A percentile compares a stretch with the other conserved stretches of the same genome.
phyloP scores from a whole-genome alignment of 2,797 vertebrate species.

The Dromococcyx pavoninus region DNA sequence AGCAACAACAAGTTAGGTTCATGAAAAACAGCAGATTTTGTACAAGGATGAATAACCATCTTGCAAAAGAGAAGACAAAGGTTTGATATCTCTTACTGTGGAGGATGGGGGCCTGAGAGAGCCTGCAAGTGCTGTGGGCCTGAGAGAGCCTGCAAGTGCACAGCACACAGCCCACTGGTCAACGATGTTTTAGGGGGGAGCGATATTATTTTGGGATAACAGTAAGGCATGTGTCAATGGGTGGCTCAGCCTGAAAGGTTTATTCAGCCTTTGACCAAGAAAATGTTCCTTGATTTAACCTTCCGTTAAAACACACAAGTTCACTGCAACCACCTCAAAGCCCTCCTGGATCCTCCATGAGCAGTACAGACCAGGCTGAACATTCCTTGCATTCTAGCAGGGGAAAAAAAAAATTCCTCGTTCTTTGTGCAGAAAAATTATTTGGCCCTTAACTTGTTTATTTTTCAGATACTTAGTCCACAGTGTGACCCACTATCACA shows the following conservation, averaged over 20 bases:
- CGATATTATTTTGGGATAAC: neutral
- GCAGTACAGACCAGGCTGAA: neutral
- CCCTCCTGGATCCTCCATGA: neutral
- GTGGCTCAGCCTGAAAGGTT: conserved; percentile 2
- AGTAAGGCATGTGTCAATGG: neutral
- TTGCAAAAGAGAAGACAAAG: neutral
- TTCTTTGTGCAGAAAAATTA: conserved; percentile 10
- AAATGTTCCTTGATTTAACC: neutral
- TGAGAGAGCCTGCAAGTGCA: neutral
- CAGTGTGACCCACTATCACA: neutral
- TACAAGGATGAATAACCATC: neutral
- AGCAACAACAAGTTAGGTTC: neutral
- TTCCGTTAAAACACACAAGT: neutral
- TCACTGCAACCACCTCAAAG: conserved; percentile 34
- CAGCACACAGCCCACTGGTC: neutral
- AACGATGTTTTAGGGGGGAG: neutral
- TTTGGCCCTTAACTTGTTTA: neutral
- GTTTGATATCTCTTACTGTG: neutral
- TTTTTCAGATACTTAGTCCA: conserved; percentile 10
- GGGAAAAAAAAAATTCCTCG: neutral
- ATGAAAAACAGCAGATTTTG: neutral
- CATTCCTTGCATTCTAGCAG: conserved; percentile 6
- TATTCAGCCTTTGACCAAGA: neutral
- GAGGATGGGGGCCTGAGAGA: neutral
- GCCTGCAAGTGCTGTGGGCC: neutral